phyloP scores from a whole-genome alignment of 2,888 invertebrate species.

The Diachrysia chrysitis region DNA sequence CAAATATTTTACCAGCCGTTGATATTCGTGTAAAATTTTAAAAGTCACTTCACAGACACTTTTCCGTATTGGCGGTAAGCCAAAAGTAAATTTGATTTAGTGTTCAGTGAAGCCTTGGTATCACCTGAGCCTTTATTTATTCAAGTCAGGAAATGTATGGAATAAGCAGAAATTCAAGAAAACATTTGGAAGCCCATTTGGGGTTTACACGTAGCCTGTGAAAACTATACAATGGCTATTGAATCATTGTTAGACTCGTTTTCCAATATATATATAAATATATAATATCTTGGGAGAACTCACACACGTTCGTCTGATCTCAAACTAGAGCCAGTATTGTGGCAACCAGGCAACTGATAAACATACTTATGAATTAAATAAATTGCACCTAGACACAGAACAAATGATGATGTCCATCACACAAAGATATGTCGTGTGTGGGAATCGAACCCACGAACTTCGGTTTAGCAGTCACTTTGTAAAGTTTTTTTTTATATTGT shows the following conservation, averaged over 20 bases:
- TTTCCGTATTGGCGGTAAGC: conserved; percentile 37
- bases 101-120: conserved; percentile 36
- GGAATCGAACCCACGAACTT: too few species aligned
- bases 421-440: too few species aligned
- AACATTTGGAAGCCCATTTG: conserved; percentile 7
- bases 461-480: too few species aligned
- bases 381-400: too few species aligned
- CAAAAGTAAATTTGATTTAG: conserved; percentile 50
- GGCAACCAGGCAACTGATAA: too few species aligned
- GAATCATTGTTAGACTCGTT: neutral
- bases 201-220: neutral
- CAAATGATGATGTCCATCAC: too few species aligned
- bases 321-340: too few species aligned
- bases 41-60: conserved; percentile 17
- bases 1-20: neutral
- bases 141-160: conserved; percentile 33
- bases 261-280: neutral
- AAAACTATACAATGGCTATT: neutral
- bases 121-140: conserved; percentile 51
- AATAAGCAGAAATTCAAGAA: conserved; percentile 29
- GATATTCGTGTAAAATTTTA: conserved; percentile 11
- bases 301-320: too few species aligned
- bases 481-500: too few species aligned
- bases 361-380: too few species aligned
- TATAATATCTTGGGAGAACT: too few species aligned